These are phyloP conservation scores for Scortum barcoo DNA, from an alignment of 2,113 vertebrate genomes.

Conservation along the genomic window DNA sequence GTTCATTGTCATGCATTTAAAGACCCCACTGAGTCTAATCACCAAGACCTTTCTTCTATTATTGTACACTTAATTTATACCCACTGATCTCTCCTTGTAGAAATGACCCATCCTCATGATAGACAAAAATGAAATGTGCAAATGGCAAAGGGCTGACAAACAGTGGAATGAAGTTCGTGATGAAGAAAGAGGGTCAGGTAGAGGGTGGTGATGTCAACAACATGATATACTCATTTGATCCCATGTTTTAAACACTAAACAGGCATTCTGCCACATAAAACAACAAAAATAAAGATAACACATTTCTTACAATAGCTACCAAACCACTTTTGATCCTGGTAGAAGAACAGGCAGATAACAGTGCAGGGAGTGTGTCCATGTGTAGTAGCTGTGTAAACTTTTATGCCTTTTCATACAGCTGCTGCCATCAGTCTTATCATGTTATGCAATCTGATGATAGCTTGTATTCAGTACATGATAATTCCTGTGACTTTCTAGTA, in stretches of 20 bases:
- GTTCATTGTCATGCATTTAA: too few relatives aligned
- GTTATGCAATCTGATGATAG: slow-evolving; percentile 29
- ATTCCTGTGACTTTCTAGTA: neutral
- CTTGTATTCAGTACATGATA: neutral
- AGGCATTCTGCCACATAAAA: neutral
- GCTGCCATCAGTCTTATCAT: slow-evolving; percentile 11
- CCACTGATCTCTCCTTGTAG: neutral
- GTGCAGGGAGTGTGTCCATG: neutral
- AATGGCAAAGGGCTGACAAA: neutral
- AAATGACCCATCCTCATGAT: neutral
- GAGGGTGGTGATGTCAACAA: neutral
- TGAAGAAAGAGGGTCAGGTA: neutral
- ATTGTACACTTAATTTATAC: neutral
- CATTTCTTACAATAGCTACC: neutral
- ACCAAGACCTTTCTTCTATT: neutral
- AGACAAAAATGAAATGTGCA: neutral
- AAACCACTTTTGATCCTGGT: neutral
- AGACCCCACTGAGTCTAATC: neutral
- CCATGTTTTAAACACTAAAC: neutral
- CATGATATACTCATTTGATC: neutral
- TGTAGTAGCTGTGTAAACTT: neutral
- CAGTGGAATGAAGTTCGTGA: neutral
- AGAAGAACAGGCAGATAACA: neutral
- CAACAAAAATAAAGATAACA: neutral
- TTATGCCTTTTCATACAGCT: neutral